Conservation (phyloP, 2,113 vertebrate species). For the Leucopternis melanops region DNA sequence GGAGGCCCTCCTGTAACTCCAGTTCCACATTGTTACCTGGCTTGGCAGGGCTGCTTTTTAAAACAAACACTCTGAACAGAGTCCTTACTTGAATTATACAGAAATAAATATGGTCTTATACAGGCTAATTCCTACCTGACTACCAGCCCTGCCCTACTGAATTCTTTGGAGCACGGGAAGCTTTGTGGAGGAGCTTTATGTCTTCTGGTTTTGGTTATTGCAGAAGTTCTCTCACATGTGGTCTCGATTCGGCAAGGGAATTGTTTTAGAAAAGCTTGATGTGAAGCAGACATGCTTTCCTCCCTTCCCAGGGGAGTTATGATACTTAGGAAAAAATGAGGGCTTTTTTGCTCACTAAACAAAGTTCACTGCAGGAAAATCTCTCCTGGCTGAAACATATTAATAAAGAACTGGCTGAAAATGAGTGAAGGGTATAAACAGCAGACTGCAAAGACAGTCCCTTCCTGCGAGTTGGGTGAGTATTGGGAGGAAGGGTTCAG, state of each 20-base stretch:
- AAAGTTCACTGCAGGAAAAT: background rate
- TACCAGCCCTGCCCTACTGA: background rate
- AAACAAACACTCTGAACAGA: background rate
- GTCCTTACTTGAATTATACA: background rate
- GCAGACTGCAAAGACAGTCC: background rate
- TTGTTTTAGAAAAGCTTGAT: conserved; percentile 26
- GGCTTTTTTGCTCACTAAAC: background rate
- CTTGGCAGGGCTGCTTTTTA: background rate
- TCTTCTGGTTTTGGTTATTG: background rate
- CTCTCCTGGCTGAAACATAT: background rate
- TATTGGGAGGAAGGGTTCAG: background rate
- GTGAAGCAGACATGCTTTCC: conserved; percentile 20
- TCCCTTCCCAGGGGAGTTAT: background rate
- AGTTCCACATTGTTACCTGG: background rate
- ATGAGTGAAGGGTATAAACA: background rate
- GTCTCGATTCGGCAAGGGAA: background rate
- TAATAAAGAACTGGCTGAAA: background rate
- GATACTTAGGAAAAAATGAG: background rate
- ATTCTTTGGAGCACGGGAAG: background rate
- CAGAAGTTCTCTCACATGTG: conserved; percentile 5
- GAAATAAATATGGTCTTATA: background rate
- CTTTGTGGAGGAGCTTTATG: background rate
- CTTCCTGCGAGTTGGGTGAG: accelerated
- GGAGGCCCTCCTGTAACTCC: background rate
- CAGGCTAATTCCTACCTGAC: background rate